Evolutionary conservation across 2,113 vertebrate genomes (phyloP).

Genomic region (Pelecanoides urinatrix): DNA sequence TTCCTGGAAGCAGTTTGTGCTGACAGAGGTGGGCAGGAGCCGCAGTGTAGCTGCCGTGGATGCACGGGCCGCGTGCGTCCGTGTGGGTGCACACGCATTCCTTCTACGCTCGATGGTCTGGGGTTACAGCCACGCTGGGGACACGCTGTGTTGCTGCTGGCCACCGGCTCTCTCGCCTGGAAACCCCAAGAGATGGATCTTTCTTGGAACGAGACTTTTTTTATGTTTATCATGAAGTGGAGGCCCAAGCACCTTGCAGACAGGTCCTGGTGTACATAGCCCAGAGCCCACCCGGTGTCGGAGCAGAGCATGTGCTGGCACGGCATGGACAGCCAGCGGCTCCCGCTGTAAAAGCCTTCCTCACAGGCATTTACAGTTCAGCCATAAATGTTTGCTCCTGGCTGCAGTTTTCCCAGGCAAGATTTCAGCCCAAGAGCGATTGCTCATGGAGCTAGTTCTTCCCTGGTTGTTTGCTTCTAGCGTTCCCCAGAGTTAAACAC

Average conservation of each 20-base stretch:
- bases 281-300: not conserved
- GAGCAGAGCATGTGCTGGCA: not conserved
- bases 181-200: not conserved
- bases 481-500: not conserved
- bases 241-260: not conserved
- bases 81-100: not conserved
- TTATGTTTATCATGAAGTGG: not conserved
- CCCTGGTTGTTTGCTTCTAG: not conserved
- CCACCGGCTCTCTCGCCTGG: fast-evolving
- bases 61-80: not conserved
- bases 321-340: fast-evolving
- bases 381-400: constrained; percentile 29
- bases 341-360: not conserved
- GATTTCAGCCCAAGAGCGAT: not conserved
- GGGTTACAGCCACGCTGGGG: not conserved
- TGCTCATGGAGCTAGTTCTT: not conserved
- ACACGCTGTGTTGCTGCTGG: not conserved
- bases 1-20: constrained; percentile 31
- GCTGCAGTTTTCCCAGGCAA: not conserved
- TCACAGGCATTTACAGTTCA: not conserved
- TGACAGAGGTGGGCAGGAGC: not conserved
- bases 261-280: not conserved
- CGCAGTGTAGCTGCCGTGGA: fast-evolving
- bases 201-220: not conserved
- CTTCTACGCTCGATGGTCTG: fast-evolving